Evolutionary conservation across 1,140 invertebrate species (phyloP).

Genomic region (Harpegnathos saltator): DNA sequence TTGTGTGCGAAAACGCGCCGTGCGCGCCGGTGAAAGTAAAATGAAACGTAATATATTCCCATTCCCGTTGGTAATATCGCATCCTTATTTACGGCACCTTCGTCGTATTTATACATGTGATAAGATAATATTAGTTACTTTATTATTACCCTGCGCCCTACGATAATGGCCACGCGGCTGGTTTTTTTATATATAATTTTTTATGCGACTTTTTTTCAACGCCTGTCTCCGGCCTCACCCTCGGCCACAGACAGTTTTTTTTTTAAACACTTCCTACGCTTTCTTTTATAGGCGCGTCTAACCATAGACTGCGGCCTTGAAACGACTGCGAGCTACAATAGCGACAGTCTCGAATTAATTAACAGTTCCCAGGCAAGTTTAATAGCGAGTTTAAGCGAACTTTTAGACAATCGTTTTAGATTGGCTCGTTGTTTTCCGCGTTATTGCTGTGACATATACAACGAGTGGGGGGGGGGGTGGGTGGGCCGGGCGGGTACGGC

Average conservation of each 20-base stretch:
- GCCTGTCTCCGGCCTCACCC: conserved; percentile 56
- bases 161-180: conserved; percentile 52
- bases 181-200: conserved; percentile 56
- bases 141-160: conserved; percentile 57
- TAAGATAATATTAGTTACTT: conserved; percentile 48
- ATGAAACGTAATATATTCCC: conserved; percentile 1
- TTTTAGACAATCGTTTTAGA: conserved; percentile 74
- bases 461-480: too few species aligned
- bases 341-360: conserved; percentile 55
- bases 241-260: conserved; percentile 59
- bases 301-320: conserved; percentile 57
- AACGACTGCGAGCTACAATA: conserved; percentile 45
- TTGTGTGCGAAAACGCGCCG: too few species aligned
- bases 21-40: background rate
- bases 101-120: conserved; percentile 29
- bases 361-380: conserved; percentile 55
- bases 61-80: background rate
- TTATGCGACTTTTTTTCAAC: conserved; percentile 48
- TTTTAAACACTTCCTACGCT: conserved; percentile 48
- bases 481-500: too few species aligned
- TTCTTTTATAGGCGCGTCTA: conserved; percentile 55
- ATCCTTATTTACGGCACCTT: conserved; percentile 21
- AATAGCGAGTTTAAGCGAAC: conserved; percentile 61
- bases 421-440: conserved; percentile 71
- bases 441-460: conserved; percentile 68